A percentile compares a stretch with the other conserved stretches of the same genome.
Evolutionary conservation across 2,797 vertebrate species (phyloP).

Genomic region (Adrianichthys oophorus): DNA sequence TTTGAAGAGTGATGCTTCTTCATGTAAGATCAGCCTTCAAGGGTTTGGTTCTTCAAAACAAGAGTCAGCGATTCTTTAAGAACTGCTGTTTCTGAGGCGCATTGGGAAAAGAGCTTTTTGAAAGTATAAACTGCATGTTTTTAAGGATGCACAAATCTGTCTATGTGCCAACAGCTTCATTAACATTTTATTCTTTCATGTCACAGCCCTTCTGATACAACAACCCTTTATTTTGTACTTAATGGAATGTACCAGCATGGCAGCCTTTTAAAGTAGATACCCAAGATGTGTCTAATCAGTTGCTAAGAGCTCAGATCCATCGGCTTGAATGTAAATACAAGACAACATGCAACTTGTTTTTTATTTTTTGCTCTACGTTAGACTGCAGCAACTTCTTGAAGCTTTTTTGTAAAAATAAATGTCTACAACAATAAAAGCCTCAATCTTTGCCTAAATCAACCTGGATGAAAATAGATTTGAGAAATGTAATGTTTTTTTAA

Average conservation of each 20-base stretch:
- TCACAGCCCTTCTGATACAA: slow-evolving; percentile 23
- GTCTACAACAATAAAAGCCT: slow-evolving; percentile 5
- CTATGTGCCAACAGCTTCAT: slow-evolving; percentile 12
- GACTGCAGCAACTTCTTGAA: no score
- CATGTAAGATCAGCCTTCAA: background rate
- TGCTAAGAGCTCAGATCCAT: slow-evolving; percentile 42
- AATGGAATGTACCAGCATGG: slow-evolving; percentile 55
- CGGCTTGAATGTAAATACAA: slow-evolving; percentile 54
- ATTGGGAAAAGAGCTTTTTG: slow-evolving; percentile 15
- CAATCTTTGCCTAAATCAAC: slow-evolving; percentile 36
- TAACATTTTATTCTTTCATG: slow-evolving; percentile 34
- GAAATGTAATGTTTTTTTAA: no score
- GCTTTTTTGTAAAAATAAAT: slow-evolving; percentile 27
- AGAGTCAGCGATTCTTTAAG: slow-evolving; percentile 1
- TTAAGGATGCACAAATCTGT: slow-evolving; percentile 16
- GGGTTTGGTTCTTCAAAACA: slow-evolving; percentile 17
- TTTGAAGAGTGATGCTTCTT: slow-evolving; percentile 82
- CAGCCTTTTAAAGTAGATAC: slow-evolving; percentile 61
- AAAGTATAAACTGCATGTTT: slow-evolving; percentile 18
- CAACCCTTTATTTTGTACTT: slow-evolving; percentile 39
- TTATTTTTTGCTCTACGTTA: background rate
- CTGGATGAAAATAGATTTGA: no score
- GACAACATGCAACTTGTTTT: slow-evolving; percentile 2
- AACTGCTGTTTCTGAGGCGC: slow-evolving; percentile 17
- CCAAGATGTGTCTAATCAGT: slow-evolving; percentile 38